These are phyloP conservation scores for Drosophila kurseongensis DNA, from an alignment of 1,140 invertebrate species.

Conservation along the genomic window DNA sequence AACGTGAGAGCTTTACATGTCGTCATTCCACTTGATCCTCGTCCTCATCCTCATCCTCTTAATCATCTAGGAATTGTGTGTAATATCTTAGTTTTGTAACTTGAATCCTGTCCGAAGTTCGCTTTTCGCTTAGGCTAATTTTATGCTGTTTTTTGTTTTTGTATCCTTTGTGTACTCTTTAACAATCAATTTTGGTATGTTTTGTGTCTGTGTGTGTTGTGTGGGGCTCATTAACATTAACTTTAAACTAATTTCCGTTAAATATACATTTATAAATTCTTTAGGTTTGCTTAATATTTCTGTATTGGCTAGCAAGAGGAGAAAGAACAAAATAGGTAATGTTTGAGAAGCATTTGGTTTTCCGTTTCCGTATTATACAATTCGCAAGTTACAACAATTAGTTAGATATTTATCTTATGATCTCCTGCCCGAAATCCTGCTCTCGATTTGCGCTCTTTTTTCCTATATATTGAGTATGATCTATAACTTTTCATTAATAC, in stretches of 20 bases:
- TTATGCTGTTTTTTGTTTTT: conserved; percentile 6
- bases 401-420: conserved; percentile 14
- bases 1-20: conserved; percentile 83
- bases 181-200: conserved; percentile 72
- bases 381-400: conserved; percentile 42
- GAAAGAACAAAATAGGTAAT: conserved; percentile 39
- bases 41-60: conserved; percentile 18
- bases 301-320: conserved; percentile 70
- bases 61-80: conserved; percentile 43
- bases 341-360: conserved; percentile 43
- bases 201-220: conserved; percentile 57
- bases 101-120: conserved; percentile 41
- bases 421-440: neutral
- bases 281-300: conserved; percentile 41
- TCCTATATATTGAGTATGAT: conserved; percentile 35
- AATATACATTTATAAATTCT: conserved; percentile 46
- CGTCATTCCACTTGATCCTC: conserved; percentile 42
- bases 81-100: conserved; percentile 44
- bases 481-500: conserved; percentile 45
- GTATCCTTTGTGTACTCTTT: conserved; percentile 39
- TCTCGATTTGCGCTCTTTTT: conserved; percentile 22
- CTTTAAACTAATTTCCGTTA: conserved; percentile 31
- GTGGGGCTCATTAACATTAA: conserved; percentile 23
- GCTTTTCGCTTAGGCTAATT: conserved; percentile 9
- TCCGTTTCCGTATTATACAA: conserved; percentile 17